These are phyloP conservation scores for Scolopax bukidnonensis DNA, from an alignment of 2,797 vertebrate species.

Conservation along the genomic window DNA sequence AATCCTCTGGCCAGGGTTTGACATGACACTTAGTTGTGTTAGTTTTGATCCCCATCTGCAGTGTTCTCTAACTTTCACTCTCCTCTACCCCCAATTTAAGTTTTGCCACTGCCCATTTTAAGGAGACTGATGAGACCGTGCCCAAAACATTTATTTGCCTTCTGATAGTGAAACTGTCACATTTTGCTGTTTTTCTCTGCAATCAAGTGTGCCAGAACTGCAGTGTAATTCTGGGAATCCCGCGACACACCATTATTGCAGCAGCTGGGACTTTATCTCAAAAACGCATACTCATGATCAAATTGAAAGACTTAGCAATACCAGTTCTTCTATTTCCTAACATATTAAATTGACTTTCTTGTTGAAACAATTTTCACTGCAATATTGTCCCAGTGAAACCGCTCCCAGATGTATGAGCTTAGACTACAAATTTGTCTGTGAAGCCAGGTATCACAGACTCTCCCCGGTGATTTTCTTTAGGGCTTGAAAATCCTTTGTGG, in stretches of 20 bases:
- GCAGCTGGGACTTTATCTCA: neutral
- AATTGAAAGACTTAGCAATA: neutral
- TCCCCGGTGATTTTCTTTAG: slow-evolving; percentile 1
- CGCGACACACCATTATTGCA: neutral
- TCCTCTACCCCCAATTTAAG: neutral
- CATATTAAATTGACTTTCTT: neutral
- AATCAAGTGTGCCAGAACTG: neutral
- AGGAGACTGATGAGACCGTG: neutral
- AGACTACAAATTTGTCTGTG: neutral
- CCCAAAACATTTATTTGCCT: neutral
- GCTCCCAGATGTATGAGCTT: neutral
- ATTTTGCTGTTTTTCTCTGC: neutral
- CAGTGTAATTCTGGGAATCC: neutral
- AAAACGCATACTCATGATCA: neutral
- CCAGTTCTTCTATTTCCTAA: neutral
- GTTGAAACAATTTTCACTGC: slow-evolving; percentile 6
- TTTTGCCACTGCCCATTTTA: neutral
- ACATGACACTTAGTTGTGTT: neutral
- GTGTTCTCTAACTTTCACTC: neutral
- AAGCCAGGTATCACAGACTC: neutral
- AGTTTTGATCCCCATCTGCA: neutral
- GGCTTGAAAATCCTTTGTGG: neutral
- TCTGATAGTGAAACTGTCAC: neutral
- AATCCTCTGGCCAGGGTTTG: neutral
- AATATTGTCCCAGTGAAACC: neutral